These are phyloP conservation scores for Catharus ustulatus DNA, from an alignment of 2,797 vertebrate genomes.

Conservation along the genomic window DNA sequence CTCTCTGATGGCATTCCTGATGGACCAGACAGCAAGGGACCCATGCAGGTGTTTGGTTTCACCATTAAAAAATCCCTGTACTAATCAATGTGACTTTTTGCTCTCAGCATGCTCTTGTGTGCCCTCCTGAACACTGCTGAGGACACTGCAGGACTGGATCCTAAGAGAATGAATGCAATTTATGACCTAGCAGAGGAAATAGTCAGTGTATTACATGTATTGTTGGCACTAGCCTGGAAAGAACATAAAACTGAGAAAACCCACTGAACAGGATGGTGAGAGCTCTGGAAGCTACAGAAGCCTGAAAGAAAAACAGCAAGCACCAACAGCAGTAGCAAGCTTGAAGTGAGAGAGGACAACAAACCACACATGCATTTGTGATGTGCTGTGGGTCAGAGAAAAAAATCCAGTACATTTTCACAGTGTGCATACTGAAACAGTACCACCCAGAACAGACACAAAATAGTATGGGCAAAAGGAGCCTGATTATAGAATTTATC, in stretches of 20 bases:
- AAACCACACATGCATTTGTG: background rate
- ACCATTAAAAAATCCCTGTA: background rate
- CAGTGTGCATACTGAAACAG: background rate
- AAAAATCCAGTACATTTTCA: background rate
- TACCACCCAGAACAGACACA: background rate
- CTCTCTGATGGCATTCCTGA: background rate
- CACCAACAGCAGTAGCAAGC: rapidly evolving
- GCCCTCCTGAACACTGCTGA: background rate
- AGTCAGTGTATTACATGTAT: background rate
- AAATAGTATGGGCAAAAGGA: background rate
- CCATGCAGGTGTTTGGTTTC: background rate
- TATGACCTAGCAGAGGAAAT: background rate
- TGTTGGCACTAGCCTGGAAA: background rate
- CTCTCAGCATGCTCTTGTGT: background rate
- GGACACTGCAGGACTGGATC: background rate
- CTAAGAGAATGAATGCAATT: background rate
- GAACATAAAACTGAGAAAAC: background rate
- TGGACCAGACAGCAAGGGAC: rapidly evolving
- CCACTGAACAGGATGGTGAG: background rate
- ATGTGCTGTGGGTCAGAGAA: background rate
- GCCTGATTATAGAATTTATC: background rate
- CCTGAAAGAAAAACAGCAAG: background rate
- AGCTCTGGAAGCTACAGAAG: background rate
- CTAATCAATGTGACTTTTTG: background rate
- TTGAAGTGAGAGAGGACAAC: background rate